Percentiles rank a stretch among this genome's conserved stretches.
These are phyloP conservation scores for Psittacara wagleri DNA, from an alignment of 2,113 vertebrate genomes.

Conservation along the genomic window DNA sequence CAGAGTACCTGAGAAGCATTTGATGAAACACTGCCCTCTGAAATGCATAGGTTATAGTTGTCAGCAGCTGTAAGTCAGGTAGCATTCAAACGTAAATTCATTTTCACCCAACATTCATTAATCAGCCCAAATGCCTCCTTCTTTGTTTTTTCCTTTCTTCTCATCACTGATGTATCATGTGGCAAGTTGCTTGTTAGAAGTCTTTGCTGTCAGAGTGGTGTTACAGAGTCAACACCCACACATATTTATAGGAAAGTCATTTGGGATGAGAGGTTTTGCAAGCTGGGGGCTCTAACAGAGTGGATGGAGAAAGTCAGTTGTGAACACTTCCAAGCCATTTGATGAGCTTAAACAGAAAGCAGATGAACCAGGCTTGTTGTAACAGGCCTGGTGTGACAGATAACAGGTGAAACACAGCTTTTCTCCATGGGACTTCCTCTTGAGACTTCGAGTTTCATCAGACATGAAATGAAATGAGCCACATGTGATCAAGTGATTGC, in stretches of 20 bases:
- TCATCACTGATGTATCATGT: background rate
- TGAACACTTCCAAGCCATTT: background rate
- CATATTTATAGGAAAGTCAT: rapidly evolving
- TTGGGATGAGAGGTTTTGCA: background rate
- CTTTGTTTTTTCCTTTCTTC: background rate
- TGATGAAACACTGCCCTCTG: background rate
- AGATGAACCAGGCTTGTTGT: background rate
- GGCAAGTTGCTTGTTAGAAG: background rate
- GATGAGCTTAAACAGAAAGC: background rate
- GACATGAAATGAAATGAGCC: background rate
- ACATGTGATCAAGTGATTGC: rapidly evolving
- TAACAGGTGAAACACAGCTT: background rate
- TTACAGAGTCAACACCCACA: background rate
- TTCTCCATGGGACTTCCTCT: background rate
- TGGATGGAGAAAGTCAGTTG: background rate
- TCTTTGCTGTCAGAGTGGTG: background rate
- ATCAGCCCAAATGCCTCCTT: background rate
- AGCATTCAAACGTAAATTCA: background rate
- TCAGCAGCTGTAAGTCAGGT: background rate
- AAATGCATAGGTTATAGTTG: background rate
- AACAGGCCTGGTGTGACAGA: background rate
- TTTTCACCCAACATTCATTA: background rate
- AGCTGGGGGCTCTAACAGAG: background rate
- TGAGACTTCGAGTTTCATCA: background rate
- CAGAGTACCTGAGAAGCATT: background rate